A percentile compares a stretch with the other conserved stretches of the same genome.
Conservation (phyloP, 2,888 invertebrate genomes). For the Drosophila mimetica region DNA sequence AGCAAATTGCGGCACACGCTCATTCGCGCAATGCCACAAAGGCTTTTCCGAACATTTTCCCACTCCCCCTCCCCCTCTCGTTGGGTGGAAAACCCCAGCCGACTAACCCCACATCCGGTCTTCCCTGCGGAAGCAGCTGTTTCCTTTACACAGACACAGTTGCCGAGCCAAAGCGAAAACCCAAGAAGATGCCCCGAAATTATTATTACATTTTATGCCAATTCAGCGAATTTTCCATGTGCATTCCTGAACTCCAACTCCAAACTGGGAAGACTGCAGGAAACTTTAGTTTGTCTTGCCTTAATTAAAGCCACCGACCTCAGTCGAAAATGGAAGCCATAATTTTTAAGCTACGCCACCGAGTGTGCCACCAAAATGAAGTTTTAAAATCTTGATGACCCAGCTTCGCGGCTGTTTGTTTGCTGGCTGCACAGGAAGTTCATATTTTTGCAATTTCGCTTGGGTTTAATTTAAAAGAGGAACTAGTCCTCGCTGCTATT, state of each 20-base stretch:
- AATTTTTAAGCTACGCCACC: slow-evolving; percentile 50
- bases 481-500: not conserved
- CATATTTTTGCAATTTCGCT: slow-evolving; percentile 62
- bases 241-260: slow-evolving; percentile 10
- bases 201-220: slow-evolving; percentile 76
- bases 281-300: slow-evolving; percentile 42
- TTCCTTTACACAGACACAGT: no score
- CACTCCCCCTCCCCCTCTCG: no score
- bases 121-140: slow-evolving; percentile 70
- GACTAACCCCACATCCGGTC: slow-evolving; percentile 28
- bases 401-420: slow-evolving; percentile 7
- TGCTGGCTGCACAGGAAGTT: slow-evolving; percentile 53
- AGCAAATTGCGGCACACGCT: slow-evolving; percentile 60
- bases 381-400: slow-evolving; percentile 42
- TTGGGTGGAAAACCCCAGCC: not conserved
- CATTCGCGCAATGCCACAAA: slow-evolving; percentile 26
- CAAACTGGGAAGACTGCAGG: slow-evolving; percentile 14
- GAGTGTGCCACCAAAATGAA: slow-evolving; percentile 38
- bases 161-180: no score
- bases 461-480: slow-evolving; percentile 63
- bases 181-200: slow-evolving; percentile 50
- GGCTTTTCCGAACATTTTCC: slow-evolving; percentile 8
- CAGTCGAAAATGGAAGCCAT: slow-evolving; percentile 36
- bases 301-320: slow-evolving; percentile 60
- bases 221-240: slow-evolving; percentile 68